These are phyloP conservation scores for Oreochromis spilurus DNA, from an alignment of 2,113 vertebrate genomes.

Conservation along the genomic window DNA sequence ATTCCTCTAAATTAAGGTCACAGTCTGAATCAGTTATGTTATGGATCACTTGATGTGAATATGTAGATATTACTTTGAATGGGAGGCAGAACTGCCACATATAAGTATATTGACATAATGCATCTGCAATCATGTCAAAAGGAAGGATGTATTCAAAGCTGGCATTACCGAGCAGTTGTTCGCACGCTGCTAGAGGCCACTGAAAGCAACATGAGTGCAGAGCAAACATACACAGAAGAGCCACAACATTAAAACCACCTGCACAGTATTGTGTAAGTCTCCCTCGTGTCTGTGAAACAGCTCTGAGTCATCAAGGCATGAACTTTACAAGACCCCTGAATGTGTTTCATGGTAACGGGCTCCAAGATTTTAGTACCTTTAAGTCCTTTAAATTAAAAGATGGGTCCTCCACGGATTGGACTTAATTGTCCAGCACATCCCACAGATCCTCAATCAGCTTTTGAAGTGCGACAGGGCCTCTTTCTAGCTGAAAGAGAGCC, in stretches of 20 bases:
- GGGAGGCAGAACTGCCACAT: neutral
- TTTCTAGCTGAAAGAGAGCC: neutral
- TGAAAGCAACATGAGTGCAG: neutral
- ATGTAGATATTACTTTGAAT: neutral
- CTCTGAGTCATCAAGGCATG: neutral
- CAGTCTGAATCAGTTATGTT: neutral
- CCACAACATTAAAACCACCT: neutral
- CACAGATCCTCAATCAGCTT: neutral
- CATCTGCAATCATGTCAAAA: neutral
- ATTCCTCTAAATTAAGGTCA: conserved; percentile 26
- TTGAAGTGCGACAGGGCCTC: neutral
- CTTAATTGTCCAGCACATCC: neutral
- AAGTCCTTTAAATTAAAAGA: neutral
- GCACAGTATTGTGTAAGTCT: neutral
- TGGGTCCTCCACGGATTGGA: neutral
- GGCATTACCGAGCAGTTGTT: neutral
- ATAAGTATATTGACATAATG: neutral
- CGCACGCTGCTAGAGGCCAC: neutral
- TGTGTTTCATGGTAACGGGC: neutral
- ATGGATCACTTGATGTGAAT: conserved; percentile 6
- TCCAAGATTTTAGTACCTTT: neutral
- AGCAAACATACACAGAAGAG: neutral
- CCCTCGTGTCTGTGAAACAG: neutral
- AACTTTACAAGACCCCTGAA: neutral
- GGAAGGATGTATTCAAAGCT: neutral